Conservation (phyloP, 2,113 vertebrate genomes). For the Cephalopholis sonnerati region DNA sequence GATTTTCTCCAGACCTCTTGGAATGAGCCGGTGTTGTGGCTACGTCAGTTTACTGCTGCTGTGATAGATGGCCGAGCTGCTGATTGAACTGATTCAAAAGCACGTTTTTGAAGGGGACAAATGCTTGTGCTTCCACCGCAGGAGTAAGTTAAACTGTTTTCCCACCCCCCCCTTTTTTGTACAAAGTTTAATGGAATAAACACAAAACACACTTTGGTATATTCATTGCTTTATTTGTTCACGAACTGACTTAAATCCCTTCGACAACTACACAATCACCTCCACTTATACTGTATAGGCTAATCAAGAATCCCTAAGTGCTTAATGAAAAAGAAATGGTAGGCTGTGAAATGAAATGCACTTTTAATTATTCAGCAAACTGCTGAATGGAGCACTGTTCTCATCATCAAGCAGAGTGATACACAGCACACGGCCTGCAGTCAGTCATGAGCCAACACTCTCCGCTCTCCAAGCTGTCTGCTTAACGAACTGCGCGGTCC, state of each 20-base stretch:
- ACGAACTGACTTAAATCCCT: neutral
- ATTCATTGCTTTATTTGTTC: slow-evolving; percentile 10
- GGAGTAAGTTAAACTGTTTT: slow-evolving; percentile 35
- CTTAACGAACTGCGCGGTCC: slow-evolving; percentile 50
- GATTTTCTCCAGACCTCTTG: slow-evolving; percentile 53
- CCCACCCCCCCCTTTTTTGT: neutral
- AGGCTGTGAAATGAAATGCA: slow-evolving; percentile 64
- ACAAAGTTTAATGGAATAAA: neutral
- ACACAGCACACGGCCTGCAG: slow-evolving; percentile 22
- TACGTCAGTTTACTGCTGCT: slow-evolving; percentile 38
- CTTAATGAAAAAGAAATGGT: slow-evolving; percentile 43
- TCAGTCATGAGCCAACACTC: slow-evolving; percentile 51
- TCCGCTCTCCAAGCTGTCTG: slow-evolving; percentile 40
- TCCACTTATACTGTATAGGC: neutral
- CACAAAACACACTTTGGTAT: neutral
- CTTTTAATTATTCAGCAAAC: slow-evolving; percentile 74
- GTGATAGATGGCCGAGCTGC: slow-evolving; percentile 64
- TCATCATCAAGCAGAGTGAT: slow-evolving; percentile 55
- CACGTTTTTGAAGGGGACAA: slow-evolving; percentile 57
- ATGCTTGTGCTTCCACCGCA: slow-evolving; percentile 34
- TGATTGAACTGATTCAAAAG: slow-evolving; percentile 69
- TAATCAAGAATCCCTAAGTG: slow-evolving; percentile 2
- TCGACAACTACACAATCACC: neutral
- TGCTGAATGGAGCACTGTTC: slow-evolving; percentile 50
- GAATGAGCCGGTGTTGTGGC: slow-evolving; percentile 53